phyloP scores from a whole-genome alignment of 2,797 vertebrate species.

The Phoebastria nigripes region DNA sequence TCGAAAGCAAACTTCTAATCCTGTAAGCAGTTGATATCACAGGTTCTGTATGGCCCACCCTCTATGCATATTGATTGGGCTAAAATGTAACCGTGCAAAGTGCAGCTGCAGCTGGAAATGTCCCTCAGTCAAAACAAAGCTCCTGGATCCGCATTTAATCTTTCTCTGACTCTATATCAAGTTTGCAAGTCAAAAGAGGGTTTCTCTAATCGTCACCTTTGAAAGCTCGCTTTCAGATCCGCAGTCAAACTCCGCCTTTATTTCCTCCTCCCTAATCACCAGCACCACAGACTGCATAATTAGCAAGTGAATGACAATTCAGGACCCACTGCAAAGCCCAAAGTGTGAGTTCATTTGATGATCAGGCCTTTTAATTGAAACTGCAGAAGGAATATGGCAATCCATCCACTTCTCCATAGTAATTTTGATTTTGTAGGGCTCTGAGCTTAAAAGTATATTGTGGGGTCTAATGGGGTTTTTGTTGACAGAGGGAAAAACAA shows the following conservation, averaged over 20 bases:
- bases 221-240: conserved; percentile 11
- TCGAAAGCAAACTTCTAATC: neutral
- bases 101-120: neutral
- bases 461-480: neutral
- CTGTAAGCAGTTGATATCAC: neutral
- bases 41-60: neutral
- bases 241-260: neutral
- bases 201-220: neutral
- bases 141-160: neutral
- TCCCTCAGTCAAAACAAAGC: neutral
- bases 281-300: conserved; percentile 12
- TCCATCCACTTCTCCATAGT: neutral
- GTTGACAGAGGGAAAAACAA: neutral
- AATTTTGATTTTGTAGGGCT: neutral
- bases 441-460: neutral
- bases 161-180: neutral
- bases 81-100: neutral
- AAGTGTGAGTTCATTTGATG: neutral
- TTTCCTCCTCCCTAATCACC: conserved; percentile 35
- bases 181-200: conserved; percentile 9
- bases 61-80: neutral
- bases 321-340: neutral
- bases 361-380: neutral
- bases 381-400: neutral
- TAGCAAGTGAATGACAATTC: conserved; percentile 20